Evolutionary conservation across 2,113 vertebrate species (phyloP), one percentile per base, ranked within the genome.

Genomic region (Gasterosteus nipponicus): DNA sequence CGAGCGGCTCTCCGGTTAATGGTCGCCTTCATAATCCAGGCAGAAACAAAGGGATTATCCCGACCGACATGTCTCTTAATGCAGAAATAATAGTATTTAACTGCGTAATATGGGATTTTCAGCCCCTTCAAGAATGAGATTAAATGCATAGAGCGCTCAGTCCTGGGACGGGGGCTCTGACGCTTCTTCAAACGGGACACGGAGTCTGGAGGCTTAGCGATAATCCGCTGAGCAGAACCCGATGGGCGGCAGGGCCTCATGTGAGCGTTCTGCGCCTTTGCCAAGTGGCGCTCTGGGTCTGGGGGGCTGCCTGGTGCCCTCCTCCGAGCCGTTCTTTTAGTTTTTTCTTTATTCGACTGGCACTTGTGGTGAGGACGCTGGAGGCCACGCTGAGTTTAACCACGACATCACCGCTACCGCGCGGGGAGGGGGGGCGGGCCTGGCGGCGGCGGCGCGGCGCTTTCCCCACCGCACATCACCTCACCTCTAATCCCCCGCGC

Each of bases 141-240:
- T 86, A 72, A 80, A 81, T 56, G 53, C 53, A 39, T 44, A 33
- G 51, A 64, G n/a, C 60, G 31, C 75, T 74, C 60, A 38, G 67
- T 42, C 69, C 66, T 61, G 47, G 38, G 56, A 82, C 60, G 19
- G 42, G 62, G 57, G 69, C 67, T 80, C 77, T 62, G 74, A 70
- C 58, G 46, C 62, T 56, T 83, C 81, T 76, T 85, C 60, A 82
- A 80, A 82, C 79, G 62, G 66, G 78, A 81, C 77, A 57, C 64
- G 1, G 78, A 72, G 73, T 77, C 71, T 61, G 57, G 53, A 46
- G 60, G 83, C 80, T 86, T 72, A 71, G 31, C 54, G 56, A 16
- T 84, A 85, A 86, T 86, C 82, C 75, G 53, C 73, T 86, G 75
- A 90, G 70, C 75, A 86, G 85, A 86, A 89, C 70, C 87, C 86